Conservation (phyloP, 1,140 invertebrate species). For the Drosophila arawakana region DNA sequence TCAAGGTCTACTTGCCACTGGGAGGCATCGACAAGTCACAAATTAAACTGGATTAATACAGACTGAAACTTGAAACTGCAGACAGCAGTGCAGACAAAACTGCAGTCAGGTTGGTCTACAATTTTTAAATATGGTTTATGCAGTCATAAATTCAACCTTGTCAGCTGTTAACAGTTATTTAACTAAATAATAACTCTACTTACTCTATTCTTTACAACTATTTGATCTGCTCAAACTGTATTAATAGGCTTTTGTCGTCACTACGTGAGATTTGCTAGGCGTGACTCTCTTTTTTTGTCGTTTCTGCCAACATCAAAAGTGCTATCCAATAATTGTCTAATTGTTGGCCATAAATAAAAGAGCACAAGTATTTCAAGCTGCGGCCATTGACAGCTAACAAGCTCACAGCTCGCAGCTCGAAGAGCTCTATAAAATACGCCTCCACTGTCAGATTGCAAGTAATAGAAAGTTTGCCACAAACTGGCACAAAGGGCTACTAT, state of each 20-base stretch:
- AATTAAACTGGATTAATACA: slow-evolving; percentile 44
- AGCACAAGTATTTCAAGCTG: slow-evolving; percentile 25
- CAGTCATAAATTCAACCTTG: slow-evolving; percentile 8
- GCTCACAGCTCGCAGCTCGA: slow-evolving; percentile 31
- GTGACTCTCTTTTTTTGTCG: slow-evolving; percentile 7
- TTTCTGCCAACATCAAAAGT: slow-evolving; percentile 35
- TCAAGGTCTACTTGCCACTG: slow-evolving; percentile 57
- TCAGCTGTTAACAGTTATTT: slow-evolving; percentile 4
- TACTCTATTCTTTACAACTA: slow-evolving; percentile 5
- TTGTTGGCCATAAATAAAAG: slow-evolving; percentile 64
- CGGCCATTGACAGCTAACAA: slow-evolving; percentile 57
- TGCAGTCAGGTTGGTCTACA: slow-evolving; percentile 1
- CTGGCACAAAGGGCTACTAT: slow-evolving; percentile 15
- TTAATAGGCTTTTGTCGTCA: slow-evolving; percentile 70
- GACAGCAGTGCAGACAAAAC: slow-evolving; percentile 13
- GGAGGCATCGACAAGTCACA: slow-evolving; percentile 24
- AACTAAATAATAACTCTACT: slow-evolving; percentile 15
- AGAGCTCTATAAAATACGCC: slow-evolving; percentile 45
- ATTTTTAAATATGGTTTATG: background rate
- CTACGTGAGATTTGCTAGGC: slow-evolving; percentile 39
- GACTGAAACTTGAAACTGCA: slow-evolving; percentile 20
- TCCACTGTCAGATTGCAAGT: slow-evolving; percentile 16
- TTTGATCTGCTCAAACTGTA: slow-evolving; percentile 33
- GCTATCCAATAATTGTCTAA: slow-evolving; percentile 64
- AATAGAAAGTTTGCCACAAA: slow-evolving; percentile 40